These are phyloP conservation scores for Itoplectis maculator DNA, from an alignment of 2,888 invertebrate species.

Conservation along the genomic window DNA sequence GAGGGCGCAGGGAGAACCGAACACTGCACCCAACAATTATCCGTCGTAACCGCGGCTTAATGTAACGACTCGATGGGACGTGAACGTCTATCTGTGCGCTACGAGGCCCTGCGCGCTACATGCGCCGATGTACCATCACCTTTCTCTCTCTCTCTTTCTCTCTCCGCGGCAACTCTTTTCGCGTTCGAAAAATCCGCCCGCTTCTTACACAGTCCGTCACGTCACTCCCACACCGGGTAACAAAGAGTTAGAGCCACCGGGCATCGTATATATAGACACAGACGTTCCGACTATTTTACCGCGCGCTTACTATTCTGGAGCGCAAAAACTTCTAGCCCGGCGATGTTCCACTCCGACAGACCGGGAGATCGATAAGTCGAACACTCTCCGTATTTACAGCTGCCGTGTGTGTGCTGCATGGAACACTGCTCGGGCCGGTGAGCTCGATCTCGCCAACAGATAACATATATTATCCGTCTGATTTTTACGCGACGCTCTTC, in stretches of 20 bases:
- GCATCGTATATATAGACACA: conserved; percentile 6
- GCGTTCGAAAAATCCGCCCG: conserved; percentile 21
- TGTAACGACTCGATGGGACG: conserved; percentile 72
- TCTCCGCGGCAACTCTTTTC: not conserved
- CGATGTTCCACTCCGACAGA: conserved; percentile 6
- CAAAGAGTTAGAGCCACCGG: conserved; percentile 31
- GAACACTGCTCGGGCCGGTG: not conserved
- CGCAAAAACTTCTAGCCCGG: conserved; percentile 10
- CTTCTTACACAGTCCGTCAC: conserved; percentile 19
- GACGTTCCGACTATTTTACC: conserved; percentile 19
- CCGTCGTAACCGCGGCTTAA: conserved; percentile 79
- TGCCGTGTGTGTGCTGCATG: conserved; percentile 3
- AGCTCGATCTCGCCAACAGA: conserved; percentile 46
- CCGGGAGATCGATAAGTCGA: conserved; percentile 42
- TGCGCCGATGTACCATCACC: not conserved
- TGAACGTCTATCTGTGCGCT: conserved; percentile 57
- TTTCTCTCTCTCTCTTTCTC: not conserved
- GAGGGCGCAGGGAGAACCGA: conserved; percentile 38
- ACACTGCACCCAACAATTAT: conserved; percentile 78
- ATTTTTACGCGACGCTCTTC: conserved; percentile 20
- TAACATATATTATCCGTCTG: conserved; percentile 22
- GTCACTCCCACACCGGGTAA: conserved; percentile 29
- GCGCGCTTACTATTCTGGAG: conserved; percentile 4
- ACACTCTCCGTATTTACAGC: conserved; percentile 32
- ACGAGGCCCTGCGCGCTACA: conserved; percentile 35